Evolutionary conservation across 2,113 vertebrate genomes (phyloP).

Genomic region (Chionodraco myersi): DNA sequence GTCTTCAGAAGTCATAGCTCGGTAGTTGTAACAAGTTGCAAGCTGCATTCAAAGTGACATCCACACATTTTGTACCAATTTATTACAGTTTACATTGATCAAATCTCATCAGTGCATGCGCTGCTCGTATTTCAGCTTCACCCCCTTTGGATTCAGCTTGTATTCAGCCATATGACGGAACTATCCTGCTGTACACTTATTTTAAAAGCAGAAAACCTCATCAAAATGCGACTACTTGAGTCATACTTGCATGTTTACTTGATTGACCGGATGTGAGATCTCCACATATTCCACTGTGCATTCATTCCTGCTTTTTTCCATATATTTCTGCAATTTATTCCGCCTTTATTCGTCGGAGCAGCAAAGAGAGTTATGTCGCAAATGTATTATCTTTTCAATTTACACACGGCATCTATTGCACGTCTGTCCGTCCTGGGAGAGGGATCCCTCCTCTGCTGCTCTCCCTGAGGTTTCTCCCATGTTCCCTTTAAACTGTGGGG

Average conservation of each 20-base stretch:
- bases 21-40: slow-evolving; percentile 13
- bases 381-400: too few relatives aligned
- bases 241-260: slow-evolving; percentile 6
- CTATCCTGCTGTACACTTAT: neutral
- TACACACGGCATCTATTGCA: too few relatives aligned
- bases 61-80: slow-evolving; percentile 28
- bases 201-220: neutral
- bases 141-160: neutral
- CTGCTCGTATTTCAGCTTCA: slow-evolving; percentile 32
- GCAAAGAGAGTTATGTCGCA: neutral
- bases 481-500: too few relatives aligned
- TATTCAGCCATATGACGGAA: neutral
- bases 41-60: slow-evolving; percentile 36
- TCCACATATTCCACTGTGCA: neutral
- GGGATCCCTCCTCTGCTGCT: too few relatives aligned
- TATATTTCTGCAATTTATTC: neutral
- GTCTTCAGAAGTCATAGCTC: slow-evolving; percentile 35
- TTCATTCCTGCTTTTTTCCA: neutral
- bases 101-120: slow-evolving; percentile 2
- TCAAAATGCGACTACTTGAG: slow-evolving; percentile 6
- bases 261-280: slow-evolving; percentile 21
- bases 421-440: too few relatives aligned
- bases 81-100: slow-evolving; percentile 12
- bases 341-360: neutral
- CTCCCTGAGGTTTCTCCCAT: too few relatives aligned